phyloP scores from a whole-genome alignment of 2,888 invertebrate species.

The Apamea epomidion region DNA sequence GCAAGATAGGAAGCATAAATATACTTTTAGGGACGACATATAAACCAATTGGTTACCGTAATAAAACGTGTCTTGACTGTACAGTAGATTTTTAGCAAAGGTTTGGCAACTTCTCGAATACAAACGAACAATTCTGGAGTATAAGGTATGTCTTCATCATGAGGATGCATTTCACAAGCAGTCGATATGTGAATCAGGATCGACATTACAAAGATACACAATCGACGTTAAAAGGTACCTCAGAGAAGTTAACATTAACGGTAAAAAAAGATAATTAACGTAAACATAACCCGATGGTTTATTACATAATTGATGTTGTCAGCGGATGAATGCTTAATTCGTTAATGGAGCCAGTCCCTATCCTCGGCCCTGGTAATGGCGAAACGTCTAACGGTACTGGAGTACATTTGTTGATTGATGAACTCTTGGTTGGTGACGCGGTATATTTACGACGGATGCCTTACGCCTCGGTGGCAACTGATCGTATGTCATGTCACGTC shows the following conservation, averaged over 20 bases:
- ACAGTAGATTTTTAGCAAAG: slow-evolving; percentile 38
- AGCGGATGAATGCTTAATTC: slow-evolving; percentile 70
- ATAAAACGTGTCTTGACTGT: slow-evolving; percentile 39
- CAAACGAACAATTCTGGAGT: slow-evolving; percentile 16
- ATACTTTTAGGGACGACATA: slow-evolving; percentile 43
- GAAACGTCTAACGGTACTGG: slow-evolving; percentile 71
- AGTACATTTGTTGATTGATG: slow-evolving; percentile 70
- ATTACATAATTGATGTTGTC: slow-evolving; percentile 72
- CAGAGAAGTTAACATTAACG: slow-evolving; percentile 66
- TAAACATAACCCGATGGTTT: slow-evolving; percentile 67
- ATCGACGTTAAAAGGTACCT: slow-evolving; percentile 33
- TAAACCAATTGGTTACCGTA: slow-evolving; percentile 18
- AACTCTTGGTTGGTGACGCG: slow-evolving; percentile 65
- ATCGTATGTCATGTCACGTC: slow-evolving; percentile 61
- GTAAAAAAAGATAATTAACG: slow-evolving; percentile 71
- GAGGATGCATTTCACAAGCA: slow-evolving; percentile 33
- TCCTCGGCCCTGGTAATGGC: slow-evolving; percentile 68
- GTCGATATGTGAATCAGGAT: slow-evolving; percentile 17
- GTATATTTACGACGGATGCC: slow-evolving; percentile 57
- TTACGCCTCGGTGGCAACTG: slow-evolving; percentile 49
- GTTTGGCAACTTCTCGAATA: slow-evolving; percentile 12
- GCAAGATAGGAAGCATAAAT: slow-evolving; percentile 40
- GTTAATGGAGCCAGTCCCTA: slow-evolving; percentile 72
- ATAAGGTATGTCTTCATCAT: neutral
- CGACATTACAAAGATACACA: slow-evolving; percentile 36